Percentiles rank a stretch among this genome's conserved stretches.
Evolutionary conservation across 23 tunicate species (phyloP).

Genomic region (Corella eumyota): DNA sequence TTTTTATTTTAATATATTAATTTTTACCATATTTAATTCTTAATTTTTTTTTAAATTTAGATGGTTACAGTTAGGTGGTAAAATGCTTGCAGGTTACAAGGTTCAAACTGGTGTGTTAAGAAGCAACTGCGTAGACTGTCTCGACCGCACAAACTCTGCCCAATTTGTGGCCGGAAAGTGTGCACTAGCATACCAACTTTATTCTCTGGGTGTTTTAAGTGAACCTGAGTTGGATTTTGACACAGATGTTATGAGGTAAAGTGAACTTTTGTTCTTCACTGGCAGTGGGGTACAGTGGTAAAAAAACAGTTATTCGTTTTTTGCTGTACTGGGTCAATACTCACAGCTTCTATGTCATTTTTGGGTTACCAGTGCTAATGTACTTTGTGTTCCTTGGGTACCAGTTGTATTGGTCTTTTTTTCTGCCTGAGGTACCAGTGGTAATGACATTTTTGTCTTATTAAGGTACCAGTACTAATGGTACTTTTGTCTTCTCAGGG

Average conservation of each 20-base stretch:
- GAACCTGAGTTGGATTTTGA: conserved; percentile 56
- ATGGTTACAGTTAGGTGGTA: conserved; percentile 53
- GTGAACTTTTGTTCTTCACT: neutral
- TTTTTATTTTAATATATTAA: too few relatives aligned
- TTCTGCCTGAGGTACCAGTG: too few relatives aligned
- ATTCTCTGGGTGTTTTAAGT: conserved; percentile 57
- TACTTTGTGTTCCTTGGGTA: too few relatives aligned
- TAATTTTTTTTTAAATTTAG: too few relatives aligned
- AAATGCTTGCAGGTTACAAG: conserved; percentile 26
- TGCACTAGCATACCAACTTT: conserved; percentile 87
- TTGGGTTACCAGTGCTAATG: too few relatives aligned
- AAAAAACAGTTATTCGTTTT: neutral
- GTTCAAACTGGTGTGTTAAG: conserved; percentile 89
- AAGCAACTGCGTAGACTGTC: conserved; percentile 89
- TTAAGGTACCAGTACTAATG: too few relatives aligned
- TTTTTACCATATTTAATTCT: too few relatives aligned
- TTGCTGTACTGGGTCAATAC: too few relatives aligned
- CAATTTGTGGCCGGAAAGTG: conserved; percentile 81
- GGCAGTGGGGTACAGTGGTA: neutral
- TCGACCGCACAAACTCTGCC: conserved; percentile 92
- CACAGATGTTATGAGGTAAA: conserved; percentile 78
- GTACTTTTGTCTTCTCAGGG: too few relatives aligned
- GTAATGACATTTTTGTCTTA: too few relatives aligned
- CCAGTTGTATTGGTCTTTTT: too few relatives aligned
- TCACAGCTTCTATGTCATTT: neutral